These are phyloP conservation scores for Spilarctia lutea DNA, from an alignment of 2,888 invertebrate genomes.

Conservation along the genomic window DNA sequence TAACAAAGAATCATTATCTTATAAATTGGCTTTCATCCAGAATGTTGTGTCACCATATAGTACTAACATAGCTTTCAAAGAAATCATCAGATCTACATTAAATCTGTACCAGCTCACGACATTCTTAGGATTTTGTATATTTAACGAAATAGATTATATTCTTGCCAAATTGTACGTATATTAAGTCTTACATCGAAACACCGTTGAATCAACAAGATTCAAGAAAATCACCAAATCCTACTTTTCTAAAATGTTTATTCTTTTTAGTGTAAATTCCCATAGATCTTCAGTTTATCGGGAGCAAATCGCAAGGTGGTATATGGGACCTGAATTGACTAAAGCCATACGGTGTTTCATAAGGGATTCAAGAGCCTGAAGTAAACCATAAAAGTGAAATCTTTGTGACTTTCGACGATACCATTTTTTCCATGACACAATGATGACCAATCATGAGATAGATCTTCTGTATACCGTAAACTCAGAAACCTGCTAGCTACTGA, in stretches of 20 bases:
- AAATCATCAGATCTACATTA: slow-evolving; percentile 5
- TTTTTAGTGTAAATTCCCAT: neutral
- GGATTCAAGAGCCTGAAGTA: neutral
- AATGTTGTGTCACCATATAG: neutral
- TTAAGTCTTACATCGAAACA: neutral
- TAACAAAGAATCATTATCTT: neutral
- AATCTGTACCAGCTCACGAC: slow-evolving; percentile 3
- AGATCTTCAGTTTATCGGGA: neutral
- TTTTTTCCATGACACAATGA: no score
- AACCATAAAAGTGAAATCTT: neutral
- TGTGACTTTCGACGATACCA: neutral
- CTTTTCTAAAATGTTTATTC: neutral
- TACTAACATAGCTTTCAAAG: neutral
- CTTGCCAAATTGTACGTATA: neutral
- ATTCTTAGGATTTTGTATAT: slow-evolving; percentile 2
- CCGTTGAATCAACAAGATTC: slow-evolving; percentile 2
- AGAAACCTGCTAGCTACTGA: no score
- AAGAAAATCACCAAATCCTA: neutral
- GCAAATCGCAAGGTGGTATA: neutral
- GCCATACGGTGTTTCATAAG: neutral
- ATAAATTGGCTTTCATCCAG: slow-evolving; percentile 9
- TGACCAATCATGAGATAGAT: neutral
- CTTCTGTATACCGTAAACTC: no score
- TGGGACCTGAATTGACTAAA: neutral
- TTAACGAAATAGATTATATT: neutral